Evolutionary conservation across 2,113 vertebrate genomes (phyloP).

Genomic region (Pseudorhombus dupliciocellatus): DNA sequence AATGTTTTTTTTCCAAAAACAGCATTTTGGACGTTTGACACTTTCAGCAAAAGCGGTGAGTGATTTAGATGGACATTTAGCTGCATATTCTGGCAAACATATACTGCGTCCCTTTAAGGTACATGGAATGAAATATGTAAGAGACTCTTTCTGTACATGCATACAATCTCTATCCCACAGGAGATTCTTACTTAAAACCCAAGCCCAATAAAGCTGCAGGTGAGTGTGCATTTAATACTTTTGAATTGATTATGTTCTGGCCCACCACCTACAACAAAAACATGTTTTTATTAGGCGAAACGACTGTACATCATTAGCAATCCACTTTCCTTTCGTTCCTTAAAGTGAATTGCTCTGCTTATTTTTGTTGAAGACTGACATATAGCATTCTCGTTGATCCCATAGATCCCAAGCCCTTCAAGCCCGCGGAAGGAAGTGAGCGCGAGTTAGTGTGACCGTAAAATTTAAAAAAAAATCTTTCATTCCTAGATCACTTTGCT

Average conservation of each 20-base stretch:
- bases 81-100: too few relatives aligned
- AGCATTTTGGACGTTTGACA: neutral
- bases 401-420: neutral
- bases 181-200: neutral
- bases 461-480: neutral
- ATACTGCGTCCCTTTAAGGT: neutral
- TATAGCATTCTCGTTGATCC: neutral
- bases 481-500: neutral
- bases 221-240: neutral
- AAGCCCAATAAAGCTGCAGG: neutral
- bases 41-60: neutral
- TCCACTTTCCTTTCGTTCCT: too few relatives aligned
- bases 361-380: neutral
- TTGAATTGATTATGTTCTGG: neutral
- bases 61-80: neutral
- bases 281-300: too few relatives aligned
- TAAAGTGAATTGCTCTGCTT: neutral
- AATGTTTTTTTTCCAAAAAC: constrained; percentile 9
- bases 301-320: too few relatives aligned
- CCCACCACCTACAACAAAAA: too few relatives aligned
- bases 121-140: neutral
- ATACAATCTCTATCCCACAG: neutral
- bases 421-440: constrained; percentile 4
- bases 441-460: neutral
- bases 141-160: neutral